Evolutionary conservation across 1,140 invertebrate species (phyloP), one percentile per base, ranked within the genome.

Genomic region (Penaeus chinensis): DNA sequence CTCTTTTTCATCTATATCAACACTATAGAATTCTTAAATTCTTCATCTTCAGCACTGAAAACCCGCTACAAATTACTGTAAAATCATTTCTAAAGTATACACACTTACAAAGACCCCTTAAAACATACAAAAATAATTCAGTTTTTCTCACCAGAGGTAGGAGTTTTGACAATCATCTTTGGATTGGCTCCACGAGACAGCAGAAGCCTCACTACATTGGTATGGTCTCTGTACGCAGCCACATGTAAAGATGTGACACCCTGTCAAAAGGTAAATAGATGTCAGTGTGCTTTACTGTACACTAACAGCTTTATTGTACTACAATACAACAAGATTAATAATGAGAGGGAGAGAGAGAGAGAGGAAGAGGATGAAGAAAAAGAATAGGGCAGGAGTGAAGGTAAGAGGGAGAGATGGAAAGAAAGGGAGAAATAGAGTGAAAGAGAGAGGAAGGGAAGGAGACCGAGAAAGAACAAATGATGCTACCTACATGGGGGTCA

Each of bases 161-260:
- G 81, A 16, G 84, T 66, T 32, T 84, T 87, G 24, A 90, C 85
- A 71, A 83, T 84, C 81, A 90, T 84, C 62, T 90, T 90, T 63
- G 90, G 90, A 77, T 90, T 90, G 27, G 90, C 90, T 60, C 88
- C 88, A n/a, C 88, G 63, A 16, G 84, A 80, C 71, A 90, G 47
- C 22, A 90, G 79, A 22, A 89, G 84, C 54, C 90, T 82, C 16
- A 89, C 88, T 27, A 90, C 81, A n/a, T 37, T 37, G 11, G 66
- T 74, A 62, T 90, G 85, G 47, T 90, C 90, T 22, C 81, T 71
- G 54, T 84, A 82, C 16, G 88, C 90, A 24, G 90, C 90, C 18
- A 86, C 85, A 47, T 90, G 90, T 11, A 90, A 82, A 2, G 90
- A 66, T 20, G 90, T 90, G 18, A 90, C 90, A 11, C 90, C 90